Evolutionary conservation across 1,140 invertebrate species (phyloP).

Genomic region (Drosophila lowei): DNA sequence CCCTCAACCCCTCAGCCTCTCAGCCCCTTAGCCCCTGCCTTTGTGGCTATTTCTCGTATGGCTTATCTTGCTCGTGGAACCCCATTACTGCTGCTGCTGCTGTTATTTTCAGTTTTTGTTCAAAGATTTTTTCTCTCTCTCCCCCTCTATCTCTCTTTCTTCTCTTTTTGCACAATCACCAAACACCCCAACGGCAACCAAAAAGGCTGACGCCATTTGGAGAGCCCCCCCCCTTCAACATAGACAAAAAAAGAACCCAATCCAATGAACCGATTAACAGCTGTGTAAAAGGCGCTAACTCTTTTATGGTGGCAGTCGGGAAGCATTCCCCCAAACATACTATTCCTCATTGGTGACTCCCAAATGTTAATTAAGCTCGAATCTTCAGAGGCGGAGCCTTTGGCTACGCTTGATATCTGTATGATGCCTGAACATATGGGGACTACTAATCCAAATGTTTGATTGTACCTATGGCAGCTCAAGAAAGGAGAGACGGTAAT

Average conservation of each 20-base stretch:
- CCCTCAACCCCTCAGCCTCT: too few species aligned
- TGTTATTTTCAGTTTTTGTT: constrained; percentile 18
- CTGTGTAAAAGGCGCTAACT: neutral
- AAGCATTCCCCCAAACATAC: neutral
- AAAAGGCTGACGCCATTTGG: constrained; percentile 40
- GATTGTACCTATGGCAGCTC: too few species aligned
- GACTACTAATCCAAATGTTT: too few species aligned
- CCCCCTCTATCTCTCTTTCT: constrained; percentile 1
- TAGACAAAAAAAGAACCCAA: too few species aligned
- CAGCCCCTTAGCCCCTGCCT: neutral
- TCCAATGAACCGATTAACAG: neutral
- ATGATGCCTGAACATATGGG: too few species aligned
- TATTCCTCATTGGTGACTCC: too few species aligned
- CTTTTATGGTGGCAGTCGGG: constrained; percentile 7
- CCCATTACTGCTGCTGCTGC: constrained; percentile 40
- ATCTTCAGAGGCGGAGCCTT: too few species aligned
- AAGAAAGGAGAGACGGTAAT: too few species aligned
- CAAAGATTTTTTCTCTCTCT: constrained; percentile 1
- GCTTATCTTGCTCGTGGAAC: constrained; percentile 56
- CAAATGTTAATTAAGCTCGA: too few species aligned
- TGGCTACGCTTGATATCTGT: too few species aligned
- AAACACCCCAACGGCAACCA: constrained; percentile 12
- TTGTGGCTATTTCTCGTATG: constrained; percentile 45
- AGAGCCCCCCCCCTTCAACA: neutral
- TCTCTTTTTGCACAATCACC: constrained; percentile 57